phyloP scores from a whole-genome alignment of 2,888 invertebrate genomes.

The Laspeyria flexula region DNA sequence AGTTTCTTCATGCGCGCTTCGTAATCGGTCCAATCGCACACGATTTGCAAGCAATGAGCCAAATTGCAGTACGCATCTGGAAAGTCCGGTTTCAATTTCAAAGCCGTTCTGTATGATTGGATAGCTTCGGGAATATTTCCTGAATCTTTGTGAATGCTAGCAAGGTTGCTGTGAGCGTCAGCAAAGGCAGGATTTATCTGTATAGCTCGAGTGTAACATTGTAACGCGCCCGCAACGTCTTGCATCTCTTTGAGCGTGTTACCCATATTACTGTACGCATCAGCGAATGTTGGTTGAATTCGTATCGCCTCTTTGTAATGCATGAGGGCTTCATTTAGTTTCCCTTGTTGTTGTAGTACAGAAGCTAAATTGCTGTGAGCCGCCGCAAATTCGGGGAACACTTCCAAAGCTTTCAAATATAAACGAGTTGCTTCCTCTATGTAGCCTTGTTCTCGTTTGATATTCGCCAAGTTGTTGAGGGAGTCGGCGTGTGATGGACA shows the following conservation, averaged over 20 bases:
- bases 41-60: constrained; percentile 99
- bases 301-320: constrained; percentile 99
- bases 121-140: constrained; percentile 99
- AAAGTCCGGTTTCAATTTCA: constrained; percentile 99
- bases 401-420: constrained; percentile 96
- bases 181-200: constrained; percentile 99
- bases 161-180: constrained; percentile 99
- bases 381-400: constrained; percentile 99
- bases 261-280: constrained; percentile 99
- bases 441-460: constrained; percentile 99
- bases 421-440: constrained; percentile 99
- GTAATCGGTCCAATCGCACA: constrained; percentile 99
- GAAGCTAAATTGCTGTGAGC: constrained; percentile 99
- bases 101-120: constrained; percentile 97
- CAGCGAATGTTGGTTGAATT: constrained; percentile 99
- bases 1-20: constrained; percentile 98
- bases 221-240: constrained; percentile 98
- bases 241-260: constrained; percentile 99
- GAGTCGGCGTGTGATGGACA: constrained; percentile 99
- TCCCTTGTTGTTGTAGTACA: constrained; percentile 98
- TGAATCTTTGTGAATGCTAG: constrained; percentile 99
- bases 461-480: constrained; percentile 99
- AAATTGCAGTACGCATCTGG: constrained; percentile 99
- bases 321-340: constrained; percentile 98
- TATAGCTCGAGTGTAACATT: constrained; percentile 99